Conservation (phyloP, 2,113 vertebrate genomes). For the Oceanites oceanicus region DNA sequence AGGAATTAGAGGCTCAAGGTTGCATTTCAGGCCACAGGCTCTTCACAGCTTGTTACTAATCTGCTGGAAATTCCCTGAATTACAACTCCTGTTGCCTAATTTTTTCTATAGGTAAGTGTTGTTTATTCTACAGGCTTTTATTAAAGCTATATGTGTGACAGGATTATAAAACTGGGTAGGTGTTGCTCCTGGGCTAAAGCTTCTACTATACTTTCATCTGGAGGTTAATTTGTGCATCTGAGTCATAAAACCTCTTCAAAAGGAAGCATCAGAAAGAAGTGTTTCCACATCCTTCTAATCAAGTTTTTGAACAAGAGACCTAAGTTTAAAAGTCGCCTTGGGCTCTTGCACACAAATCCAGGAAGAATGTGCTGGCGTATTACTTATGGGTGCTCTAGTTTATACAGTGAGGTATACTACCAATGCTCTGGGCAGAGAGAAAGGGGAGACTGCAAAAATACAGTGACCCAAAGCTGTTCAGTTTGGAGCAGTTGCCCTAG, state of each 20-base stretch:
- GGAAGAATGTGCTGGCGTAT: not conserved
- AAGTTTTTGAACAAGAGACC: not conserved
- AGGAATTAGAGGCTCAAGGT: constrained; percentile 20
- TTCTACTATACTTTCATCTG: constrained; percentile 15
- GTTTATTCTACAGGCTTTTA: constrained; percentile 25
- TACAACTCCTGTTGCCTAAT: not conserved
- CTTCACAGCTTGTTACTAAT: constrained; percentile 3
- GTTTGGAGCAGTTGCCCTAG: not conserved
- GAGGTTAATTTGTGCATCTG: constrained; percentile 27
- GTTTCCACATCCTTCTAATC: constrained; percentile 4
- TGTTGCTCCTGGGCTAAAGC: constrained; percentile 40
- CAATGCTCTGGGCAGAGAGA: not conserved
- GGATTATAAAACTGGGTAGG: not conserved
- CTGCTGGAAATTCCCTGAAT: constrained; percentile 21
- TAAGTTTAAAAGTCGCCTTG: not conserved
- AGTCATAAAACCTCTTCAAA: constrained; percentile 47
- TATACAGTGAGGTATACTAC: not conserved
- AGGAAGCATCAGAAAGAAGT: not conserved
- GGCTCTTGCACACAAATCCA: not conserved
- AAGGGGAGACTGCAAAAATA: not conserved
- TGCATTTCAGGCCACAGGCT: constrained; percentile 19
- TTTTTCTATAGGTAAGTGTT: constrained; percentile 38
- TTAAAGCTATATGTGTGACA: not conserved
- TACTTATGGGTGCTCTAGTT: not conserved
- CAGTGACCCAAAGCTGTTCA: not conserved